Percentiles rank a stretch among this genome's conserved stretches.
phyloP scores from a whole-genome alignment of 2,888 invertebrate genomes.

The Balanococcus diminutus region DNA sequence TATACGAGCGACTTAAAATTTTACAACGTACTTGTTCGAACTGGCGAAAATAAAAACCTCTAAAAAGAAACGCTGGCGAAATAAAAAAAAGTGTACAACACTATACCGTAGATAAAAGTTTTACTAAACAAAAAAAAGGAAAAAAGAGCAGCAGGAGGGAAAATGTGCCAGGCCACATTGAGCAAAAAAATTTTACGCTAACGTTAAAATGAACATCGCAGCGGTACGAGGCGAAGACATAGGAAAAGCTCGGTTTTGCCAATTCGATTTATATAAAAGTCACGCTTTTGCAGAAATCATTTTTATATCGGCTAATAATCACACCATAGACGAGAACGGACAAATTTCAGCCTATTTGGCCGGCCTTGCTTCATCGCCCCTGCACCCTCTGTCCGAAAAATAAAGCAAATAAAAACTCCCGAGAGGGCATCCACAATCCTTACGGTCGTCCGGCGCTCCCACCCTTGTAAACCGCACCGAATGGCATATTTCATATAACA shows the following conservation, averaged over 20 bases:
- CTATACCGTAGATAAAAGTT: neutral
- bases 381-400: neutral
- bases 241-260: neutral
- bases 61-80: neutral
- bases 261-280: slow-evolving; percentile 40
- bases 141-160: neutral
- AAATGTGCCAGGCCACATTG: neutral
- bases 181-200: slow-evolving; percentile 9
- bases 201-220: neutral
- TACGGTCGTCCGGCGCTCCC: neutral
- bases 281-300: slow-evolving; percentile 34
- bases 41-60: slow-evolving; percentile 18
- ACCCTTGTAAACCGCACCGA: neutral
- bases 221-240: neutral
- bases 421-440: neutral
- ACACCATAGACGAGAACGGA: slow-evolving; percentile 6
- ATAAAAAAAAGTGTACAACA: slow-evolving; percentile 22
- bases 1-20: slow-evolving; percentile 42
- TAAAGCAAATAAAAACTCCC: slow-evolving; percentile 29
- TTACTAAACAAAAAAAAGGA: neutral
- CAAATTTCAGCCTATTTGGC: slow-evolving; percentile 28
- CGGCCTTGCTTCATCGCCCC: neutral
- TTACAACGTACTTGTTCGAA: slow-evolving; percentile 30
- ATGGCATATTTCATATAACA: slow-evolving; percentile 32
- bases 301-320: slow-evolving; percentile 39